These are phyloP conservation scores for Tipula confusa DNA, from an alignment of 2,888 invertebrate genomes.

Conservation along the genomic window DNA sequence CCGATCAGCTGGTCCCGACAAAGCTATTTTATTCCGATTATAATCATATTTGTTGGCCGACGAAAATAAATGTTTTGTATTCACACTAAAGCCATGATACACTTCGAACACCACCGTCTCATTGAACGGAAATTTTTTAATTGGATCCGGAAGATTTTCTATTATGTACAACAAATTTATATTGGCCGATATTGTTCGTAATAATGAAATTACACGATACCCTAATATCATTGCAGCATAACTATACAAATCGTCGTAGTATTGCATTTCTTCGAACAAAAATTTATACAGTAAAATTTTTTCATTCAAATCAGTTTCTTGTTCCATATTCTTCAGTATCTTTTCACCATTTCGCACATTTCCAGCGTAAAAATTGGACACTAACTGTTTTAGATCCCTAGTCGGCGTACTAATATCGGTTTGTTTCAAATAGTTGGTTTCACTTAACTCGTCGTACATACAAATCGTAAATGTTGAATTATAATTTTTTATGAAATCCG, in stretches of 20 bases:
- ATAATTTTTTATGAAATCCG: not conserved
- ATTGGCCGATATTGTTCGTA: not conserved
- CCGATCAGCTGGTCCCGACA: not conserved
- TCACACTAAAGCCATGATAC: not conserved
- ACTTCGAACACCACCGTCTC: not conserved
- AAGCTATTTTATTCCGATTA: not conserved
- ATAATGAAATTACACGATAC: not conserved
- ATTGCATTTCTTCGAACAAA: conserved; percentile 13
- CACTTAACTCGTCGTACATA: not conserved
- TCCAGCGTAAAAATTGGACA: not conserved
- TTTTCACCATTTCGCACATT: not conserved
- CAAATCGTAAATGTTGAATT: not conserved
- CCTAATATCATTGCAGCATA: not conserved
- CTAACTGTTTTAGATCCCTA: not conserved
- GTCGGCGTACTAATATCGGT: not conserved
- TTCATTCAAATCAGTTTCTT: not conserved
- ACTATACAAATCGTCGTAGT: not conserved
- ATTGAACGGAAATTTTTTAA: conserved; percentile 12
- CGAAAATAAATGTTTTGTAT: not conserved
- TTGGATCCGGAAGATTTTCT: not conserved
- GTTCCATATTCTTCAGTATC: not conserved
- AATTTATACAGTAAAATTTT: not conserved
- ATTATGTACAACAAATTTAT: not conserved
- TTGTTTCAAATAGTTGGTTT: not conserved
- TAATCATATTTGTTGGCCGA: not conserved